Conservation (phyloP, 2,888 invertebrate species). For the Chymomyza procnemis region DNA sequence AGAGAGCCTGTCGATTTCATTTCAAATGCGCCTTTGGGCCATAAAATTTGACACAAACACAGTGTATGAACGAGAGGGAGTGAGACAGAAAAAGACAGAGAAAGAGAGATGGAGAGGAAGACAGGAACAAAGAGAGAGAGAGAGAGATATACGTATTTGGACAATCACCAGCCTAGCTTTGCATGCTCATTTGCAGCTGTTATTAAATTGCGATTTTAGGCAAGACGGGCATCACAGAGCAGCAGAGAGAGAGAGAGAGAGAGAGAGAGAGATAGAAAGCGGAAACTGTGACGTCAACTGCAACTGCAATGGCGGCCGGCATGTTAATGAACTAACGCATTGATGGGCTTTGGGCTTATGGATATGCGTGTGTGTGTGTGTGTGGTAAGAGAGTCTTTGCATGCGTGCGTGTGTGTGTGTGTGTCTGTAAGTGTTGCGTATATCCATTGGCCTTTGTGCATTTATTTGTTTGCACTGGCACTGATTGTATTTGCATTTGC, state of each 20-base stretch:
- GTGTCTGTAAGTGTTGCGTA: background rate
- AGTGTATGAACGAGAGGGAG: conserved; percentile 3
- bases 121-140: background rate
- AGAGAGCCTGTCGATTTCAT: conserved; percentile 66
- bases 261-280: background rate
- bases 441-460: conserved; percentile 54
- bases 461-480: conserved; percentile 67
- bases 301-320: conserved; percentile 13
- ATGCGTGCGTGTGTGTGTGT: background rate
- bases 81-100: no score
- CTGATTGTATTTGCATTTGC: conserved; percentile 65
- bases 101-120: conserved; percentile 4
- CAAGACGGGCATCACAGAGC: no score
- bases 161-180: conserved; percentile 13
- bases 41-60: conserved; percentile 65
- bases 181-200: conserved; percentile 69
- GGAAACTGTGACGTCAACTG: background rate
- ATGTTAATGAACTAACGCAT: conserved; percentile 63
- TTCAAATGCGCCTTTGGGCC: conserved; percentile 64
- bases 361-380: background rate
- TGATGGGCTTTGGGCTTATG: conserved; percentile 3
- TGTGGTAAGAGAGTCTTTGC: no score
- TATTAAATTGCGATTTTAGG: conserved; percentile 69
- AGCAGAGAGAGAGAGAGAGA: background rate
- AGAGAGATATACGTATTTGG: conserved; percentile 15